Conservation (phyloP, 2,113 vertebrate genomes). For the Nyctibius bracteatus region DNA sequence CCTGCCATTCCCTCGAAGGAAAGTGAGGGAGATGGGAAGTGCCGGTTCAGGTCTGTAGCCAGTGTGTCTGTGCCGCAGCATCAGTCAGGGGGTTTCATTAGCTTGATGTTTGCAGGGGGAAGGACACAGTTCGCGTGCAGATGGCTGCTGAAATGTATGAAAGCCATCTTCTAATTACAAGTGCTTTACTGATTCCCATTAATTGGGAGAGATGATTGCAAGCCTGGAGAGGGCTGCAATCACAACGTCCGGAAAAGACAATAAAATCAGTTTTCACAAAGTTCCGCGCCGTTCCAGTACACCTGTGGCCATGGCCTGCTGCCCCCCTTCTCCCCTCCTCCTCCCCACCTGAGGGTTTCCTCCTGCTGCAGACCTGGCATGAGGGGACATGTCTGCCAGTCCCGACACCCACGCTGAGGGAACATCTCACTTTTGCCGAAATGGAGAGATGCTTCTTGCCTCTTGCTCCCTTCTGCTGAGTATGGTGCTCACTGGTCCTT, state of each 20-base stretch:
- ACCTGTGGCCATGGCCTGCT: rapidly evolving
- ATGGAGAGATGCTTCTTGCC: not conserved
- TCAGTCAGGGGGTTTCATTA: not conserved
- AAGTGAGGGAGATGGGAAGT: not conserved
- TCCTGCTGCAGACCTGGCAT: not conserved
- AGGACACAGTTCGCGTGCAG: no score
- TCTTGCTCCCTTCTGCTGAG: not conserved
- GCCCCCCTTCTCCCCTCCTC: rapidly evolving
- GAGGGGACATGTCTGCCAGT: rapidly evolving
- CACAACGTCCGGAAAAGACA: not conserved
- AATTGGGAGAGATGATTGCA: not conserved
- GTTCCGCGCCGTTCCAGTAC: not conserved
- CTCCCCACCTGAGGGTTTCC: not conserved
- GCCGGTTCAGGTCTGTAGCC: not conserved
- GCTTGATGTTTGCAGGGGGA: not conserved
- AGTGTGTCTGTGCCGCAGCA: rapidly evolving
- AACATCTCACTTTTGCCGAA: not conserved
- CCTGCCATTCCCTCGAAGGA: no score
- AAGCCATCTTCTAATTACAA: not conserved
- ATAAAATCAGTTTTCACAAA: not conserved
- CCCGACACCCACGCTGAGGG: rapidly evolving
- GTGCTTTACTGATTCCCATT: not conserved
- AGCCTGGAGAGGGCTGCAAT: not conserved
- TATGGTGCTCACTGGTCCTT: rapidly evolving
- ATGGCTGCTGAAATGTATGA: not conserved